A percentile compares a stretch with the other conserved stretches of the same genome.
These are phyloP conservation scores for Antrozous pallidus DNA, from an alignment of 2,797 vertebrate species.

Conservation along the genomic window DNA sequence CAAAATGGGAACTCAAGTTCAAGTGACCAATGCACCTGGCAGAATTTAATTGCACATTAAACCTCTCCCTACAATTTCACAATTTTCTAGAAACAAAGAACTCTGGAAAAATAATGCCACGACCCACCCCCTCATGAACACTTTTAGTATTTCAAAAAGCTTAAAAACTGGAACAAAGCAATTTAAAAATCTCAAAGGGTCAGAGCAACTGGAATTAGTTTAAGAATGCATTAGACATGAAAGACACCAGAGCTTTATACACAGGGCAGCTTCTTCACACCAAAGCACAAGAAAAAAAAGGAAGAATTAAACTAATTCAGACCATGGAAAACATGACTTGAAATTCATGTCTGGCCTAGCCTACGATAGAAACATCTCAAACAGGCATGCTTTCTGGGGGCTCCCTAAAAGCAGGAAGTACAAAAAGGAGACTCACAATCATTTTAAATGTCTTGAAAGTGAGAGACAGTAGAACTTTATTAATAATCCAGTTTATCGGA, in stretches of 20 bases:
- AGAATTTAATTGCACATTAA: conserved; percentile 37
- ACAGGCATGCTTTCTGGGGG: not conserved
- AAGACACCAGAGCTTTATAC: conserved; percentile 9
- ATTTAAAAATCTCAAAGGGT: conserved; percentile 67
- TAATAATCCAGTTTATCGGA: not conserved
- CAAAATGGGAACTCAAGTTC: conserved; percentile 31
- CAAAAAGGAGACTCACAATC: not conserved
- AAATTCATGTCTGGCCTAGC: conserved; percentile 53
- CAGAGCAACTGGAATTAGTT: conserved; percentile 63
- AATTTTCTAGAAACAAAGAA: conserved; percentile 54
- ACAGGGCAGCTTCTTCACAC: conserved; percentile 72
- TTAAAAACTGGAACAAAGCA: conserved; percentile 66
- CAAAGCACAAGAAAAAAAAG: conserved; percentile 58
- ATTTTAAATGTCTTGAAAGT: not conserved
- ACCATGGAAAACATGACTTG: conserved; percentile 54
- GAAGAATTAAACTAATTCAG: conserved; percentile 57
- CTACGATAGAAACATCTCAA: conserved; percentile 29
- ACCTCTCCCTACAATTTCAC: conserved; percentile 9
- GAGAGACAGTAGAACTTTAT: not conserved
- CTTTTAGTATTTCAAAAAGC: conserved; percentile 70
- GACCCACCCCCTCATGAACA: conserved; percentile 38
- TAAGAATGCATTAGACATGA: conserved; percentile 30
- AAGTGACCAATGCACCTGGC: conserved; percentile 54
- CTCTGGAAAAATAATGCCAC: conserved; percentile 62
- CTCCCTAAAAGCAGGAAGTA: not conserved